Base-by-base conservation (phyloP, 2,888 invertebrate genomes). In the Microctonus aethiopoides region DNA sequence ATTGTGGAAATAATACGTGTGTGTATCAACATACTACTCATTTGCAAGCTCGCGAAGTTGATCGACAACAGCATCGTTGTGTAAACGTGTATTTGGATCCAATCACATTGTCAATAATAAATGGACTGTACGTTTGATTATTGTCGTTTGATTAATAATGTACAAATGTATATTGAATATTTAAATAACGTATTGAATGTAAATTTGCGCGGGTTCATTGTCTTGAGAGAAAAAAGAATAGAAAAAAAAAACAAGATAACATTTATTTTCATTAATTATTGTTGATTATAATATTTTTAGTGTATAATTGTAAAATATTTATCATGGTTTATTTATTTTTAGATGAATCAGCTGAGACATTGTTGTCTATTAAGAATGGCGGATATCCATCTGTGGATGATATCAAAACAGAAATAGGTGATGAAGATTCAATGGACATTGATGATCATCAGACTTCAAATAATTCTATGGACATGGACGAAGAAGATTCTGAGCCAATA, bases 401-500 rank as follows among this genome's bases (percentile, higher is more conserved):
- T 20, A 77, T 80, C 5, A 80, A 81, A 66, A 77, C 71, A 29
- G 80, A 80, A 72, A 63, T 76, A 57, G 72, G 74, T 5, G 78
- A 80, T 26, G 84, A 84, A 76, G 91, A 92, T 76, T 88, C 89
- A 2, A 90, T 91, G 88, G 91, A 91, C 39, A 87, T 89, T 74
- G 90, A 91, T 78, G 89, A 91, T 36, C 83, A 83, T n/a, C 77
- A 76, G 1, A 79, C 79, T 61, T 82, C 80, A 2, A 83, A 84
- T 63, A 80, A 83, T 69, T 85, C 84, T 0, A 78, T 81, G 69
- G 85, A 85, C 70, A 83, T 86, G 79, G 91, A 92, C 26, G 90
- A 91, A 71, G 91, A 92, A 71, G 92, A 92, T 9, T 91, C 90
- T 26, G 91, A 92, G 76, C 91, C 91, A 46, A 80, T 86, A 73